phyloP scores from a whole-genome alignment of 2,888 invertebrate species.

The Drosophila cognata region DNA sequence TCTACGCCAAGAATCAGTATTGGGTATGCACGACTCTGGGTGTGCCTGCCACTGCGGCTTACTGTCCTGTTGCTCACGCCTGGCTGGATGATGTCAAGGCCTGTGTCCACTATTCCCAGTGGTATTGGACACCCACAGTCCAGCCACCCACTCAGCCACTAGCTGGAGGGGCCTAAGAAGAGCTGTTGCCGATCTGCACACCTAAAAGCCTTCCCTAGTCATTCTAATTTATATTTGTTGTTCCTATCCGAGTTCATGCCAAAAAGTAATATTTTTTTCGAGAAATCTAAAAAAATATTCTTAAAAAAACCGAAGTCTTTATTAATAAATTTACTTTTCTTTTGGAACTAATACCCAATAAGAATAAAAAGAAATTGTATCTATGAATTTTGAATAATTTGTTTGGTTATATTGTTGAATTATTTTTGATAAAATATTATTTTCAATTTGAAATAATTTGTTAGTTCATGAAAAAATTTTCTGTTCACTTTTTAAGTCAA shows the following conservation, averaged over 20 bases:
- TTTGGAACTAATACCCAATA: not conserved
- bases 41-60: constrained; percentile 51
- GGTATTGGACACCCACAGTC: constrained; percentile 70
- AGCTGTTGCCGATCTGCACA: not conserved
- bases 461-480: not conserved
- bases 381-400: not conserved
- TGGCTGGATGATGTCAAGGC: constrained; percentile 59
- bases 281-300: not conserved
- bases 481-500: not conserved
- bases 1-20: constrained; percentile 55
- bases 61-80: constrained; percentile 45
- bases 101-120: constrained; percentile 68
- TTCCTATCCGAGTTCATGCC: not conserved
- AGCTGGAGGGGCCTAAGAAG: constrained; percentile 12
- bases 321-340: not conserved
- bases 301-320: not conserved
- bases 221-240: not conserved
- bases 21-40: constrained; percentile 64
- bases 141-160: constrained; percentile 68
- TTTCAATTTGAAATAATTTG: not conserved
- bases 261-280: not conserved
- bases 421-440: not conserved
- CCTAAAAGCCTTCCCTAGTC: not conserved
- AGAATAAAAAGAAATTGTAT: not conserved
- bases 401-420: not conserved